phyloP scores from a whole-genome alignment of 1,140 invertebrate genomes.

The Bombus sibiricus region DNA sequence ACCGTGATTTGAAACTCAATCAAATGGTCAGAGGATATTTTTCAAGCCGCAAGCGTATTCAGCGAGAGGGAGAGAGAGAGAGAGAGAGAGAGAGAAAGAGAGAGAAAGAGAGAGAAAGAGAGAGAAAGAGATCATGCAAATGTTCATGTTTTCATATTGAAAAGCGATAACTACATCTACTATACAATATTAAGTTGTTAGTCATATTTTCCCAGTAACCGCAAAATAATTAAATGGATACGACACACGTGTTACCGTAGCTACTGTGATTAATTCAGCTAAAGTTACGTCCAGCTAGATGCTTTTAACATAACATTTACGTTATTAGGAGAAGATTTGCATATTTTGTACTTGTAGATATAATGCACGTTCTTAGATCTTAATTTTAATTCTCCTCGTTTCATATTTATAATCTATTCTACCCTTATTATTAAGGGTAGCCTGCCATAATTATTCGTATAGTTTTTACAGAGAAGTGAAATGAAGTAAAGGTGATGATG shows the following conservation, averaged over 20 bases:
- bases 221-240: slow-evolving; percentile 48
- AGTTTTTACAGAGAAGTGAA: too few species aligned
- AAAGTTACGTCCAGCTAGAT: neutral
- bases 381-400: neutral
- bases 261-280: slow-evolving; percentile 19
- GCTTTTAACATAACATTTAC: neutral
- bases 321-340: neutral
- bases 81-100: neutral
- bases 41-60: neutral
- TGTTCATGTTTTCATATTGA: slow-evolving; percentile 35
- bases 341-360: neutral
- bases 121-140: too few species aligned
- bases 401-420: neutral
- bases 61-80: too few species aligned
- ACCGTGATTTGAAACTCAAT: too few species aligned
- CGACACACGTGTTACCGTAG: neutral
- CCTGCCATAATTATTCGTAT: neutral
- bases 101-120: too few species aligned
- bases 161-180: slow-evolving; percentile 33
- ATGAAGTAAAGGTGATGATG: too few species aligned
- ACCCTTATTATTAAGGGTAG: too few species aligned
- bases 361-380: neutral
- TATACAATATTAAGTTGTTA: too few species aligned
- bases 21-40: neutral
- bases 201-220: slow-evolving; percentile 11